Conservation (phyloP, 2,113 vertebrate genomes). For the Falco punctatus region DNA sequence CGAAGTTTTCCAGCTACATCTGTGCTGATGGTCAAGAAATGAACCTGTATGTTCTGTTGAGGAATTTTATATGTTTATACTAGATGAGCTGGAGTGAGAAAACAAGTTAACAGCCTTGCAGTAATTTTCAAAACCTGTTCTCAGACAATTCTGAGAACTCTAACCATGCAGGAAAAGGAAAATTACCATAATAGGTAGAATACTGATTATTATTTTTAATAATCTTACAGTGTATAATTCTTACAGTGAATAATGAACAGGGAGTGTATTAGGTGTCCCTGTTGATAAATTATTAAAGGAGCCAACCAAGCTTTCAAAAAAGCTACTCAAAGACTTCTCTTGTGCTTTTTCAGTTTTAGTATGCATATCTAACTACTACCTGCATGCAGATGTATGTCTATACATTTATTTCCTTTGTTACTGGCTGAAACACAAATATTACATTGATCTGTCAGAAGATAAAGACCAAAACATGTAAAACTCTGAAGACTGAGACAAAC, state of each 20-base stretch:
- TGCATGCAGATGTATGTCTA: neutral
- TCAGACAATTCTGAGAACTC: neutral
- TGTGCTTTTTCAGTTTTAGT: neutral
- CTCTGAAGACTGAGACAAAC: neutral
- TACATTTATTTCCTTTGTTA: neutral
- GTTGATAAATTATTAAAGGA: neutral
- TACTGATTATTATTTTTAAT: neutral
- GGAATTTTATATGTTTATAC: neutral
- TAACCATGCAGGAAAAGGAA: neutral
- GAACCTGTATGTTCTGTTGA: neutral
- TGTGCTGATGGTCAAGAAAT: neutral
- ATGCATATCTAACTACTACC: neutral
- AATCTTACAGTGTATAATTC: neutral
- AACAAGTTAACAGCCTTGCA: neutral
- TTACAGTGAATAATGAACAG: neutral
- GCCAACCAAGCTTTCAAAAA: neutral
- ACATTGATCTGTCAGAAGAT: neutral
- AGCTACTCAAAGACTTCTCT: neutral
- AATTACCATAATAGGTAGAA: neutral
- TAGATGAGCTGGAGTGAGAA: neutral
- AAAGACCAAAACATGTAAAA: neutral
- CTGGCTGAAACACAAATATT: neutral
- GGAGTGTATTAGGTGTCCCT: neutral
- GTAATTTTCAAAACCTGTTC: neutral
- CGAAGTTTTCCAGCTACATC: neutral